Base-by-base conservation (phyloP, 2,113 vertebrate genomes). In the Hassar affinis region DNA sequence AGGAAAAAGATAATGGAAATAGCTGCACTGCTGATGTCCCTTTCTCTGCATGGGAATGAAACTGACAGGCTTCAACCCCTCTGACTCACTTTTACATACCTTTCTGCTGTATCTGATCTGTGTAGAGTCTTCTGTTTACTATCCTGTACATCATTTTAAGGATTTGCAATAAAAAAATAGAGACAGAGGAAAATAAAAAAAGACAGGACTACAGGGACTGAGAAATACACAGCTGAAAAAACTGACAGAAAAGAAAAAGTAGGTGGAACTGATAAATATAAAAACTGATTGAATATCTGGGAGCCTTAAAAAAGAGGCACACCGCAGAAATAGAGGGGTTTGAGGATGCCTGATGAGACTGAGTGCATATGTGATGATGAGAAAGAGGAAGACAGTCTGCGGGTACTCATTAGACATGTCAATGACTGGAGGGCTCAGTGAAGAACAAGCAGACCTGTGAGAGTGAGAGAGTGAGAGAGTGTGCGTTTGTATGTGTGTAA, bases 391-490 rank as follows among this genome's bases (percentile, higher is more conserved):
- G 57, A 57, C 76, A 64, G 68, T 83, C 72, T 76, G 80, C 72
- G 74, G 83, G 81, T 76, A 76, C 59, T 80, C 81, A 80, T 83
- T 86, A 86, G 76, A 83, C 57, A 77, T 78, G 79, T 83, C 81
- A 80, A 69, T 77, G 77, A 20, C 81, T 86, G 27, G 35, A 76
- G 49, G 72, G 77, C 77, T 47, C n/a, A 20, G 69, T 27, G 42
- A 75, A 80, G 77, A 76, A 75, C 81, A 76, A 22, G 47, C 77
- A 80, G 54, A 42, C 78, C 77, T 72, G 62, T 15, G 30, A 20
- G 64, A 72, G 54, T 25, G 42, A 33, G 68, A 49, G 38, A 35
- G 38, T 15, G 35, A 20, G 49, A 7, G 42, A 59, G 18, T 71
- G 82, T 56, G 75, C 10, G 62, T 30, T 35, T 62, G 69, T 64